Base-by-base conservation (phyloP, 2,113 vertebrate genomes). In the Formicarius rufipectus region DNA sequence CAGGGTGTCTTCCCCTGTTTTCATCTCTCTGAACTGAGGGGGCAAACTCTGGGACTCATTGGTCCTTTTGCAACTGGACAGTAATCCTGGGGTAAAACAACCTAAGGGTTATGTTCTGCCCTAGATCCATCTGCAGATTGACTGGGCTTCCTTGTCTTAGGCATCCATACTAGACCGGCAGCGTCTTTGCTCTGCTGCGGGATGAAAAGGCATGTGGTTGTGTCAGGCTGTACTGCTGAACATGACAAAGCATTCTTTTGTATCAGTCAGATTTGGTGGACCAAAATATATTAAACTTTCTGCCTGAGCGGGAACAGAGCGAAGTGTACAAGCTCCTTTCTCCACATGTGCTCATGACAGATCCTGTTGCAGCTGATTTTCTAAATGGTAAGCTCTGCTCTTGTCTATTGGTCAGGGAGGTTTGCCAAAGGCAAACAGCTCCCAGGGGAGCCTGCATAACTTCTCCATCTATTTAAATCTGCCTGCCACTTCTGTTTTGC, bases 251-350 rank as follows among this genome's bases (percentile, higher is more conserved):
- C 91, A 60, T 97, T 96, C 81, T 98, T 98, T 98, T 98, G 97
- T 97, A 98, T 97, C 98, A 99, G 99, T 98, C 98, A 98, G 98
- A 99, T 97, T 98, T 99, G 98, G 98, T 99, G 98, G 99, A 99
- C 97, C 99, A 98, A 98, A 99, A 98, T 97, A 99, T 99, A 98
- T 97, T 99, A 92, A 99, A 98, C 97, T 98, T 99, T 96, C 98
- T 99, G 85, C 99, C 98, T 73, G 99, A 99, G 90, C 96, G 97
- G 78, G 99, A 99, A 95, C 99, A 99, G 75, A 98, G 96, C 0
- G 98, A 99, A 89, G 98, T 99, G 49, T 98, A 98, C 96, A 98
- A 98, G 96, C 98, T 99, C 80, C 98, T 99, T 89, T 98, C 98
- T 62, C 97, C 99, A 66, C 98, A 97, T 30, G 90, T 97, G 97